Conservation (phyloP, 2,113 vertebrate species). For the Baryphthengus martii region DNA sequence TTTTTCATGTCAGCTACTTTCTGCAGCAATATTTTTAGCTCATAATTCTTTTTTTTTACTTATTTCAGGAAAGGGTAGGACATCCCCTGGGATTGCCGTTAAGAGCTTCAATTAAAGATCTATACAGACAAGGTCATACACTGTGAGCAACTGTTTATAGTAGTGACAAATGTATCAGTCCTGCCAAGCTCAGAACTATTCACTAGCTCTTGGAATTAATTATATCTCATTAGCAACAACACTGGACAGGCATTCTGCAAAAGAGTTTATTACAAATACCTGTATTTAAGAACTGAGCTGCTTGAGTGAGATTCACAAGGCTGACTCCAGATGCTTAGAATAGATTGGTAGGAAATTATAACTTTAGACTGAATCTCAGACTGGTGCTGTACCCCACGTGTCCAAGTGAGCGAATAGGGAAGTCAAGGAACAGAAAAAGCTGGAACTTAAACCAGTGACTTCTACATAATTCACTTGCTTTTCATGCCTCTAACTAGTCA, state of each 20-base stretch:
- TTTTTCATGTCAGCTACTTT: neutral
- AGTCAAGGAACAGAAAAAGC: neutral
- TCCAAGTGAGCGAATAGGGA: neutral
- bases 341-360: neutral
- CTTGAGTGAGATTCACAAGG: neutral
- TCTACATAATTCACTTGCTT: neutral
- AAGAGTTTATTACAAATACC: neutral
- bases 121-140: neutral
- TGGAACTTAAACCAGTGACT: neutral
- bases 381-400: neutral
- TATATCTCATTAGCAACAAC: neutral
- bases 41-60: neutral
- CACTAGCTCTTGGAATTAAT: neutral
- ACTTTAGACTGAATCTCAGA: neutral
- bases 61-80: neutral
- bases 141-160: neutral
- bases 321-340: neutral
- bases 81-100: neutral
- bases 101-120: neutral
- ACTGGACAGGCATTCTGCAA: neutral
- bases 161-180: neutral
- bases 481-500: neutral
- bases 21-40: neutral
- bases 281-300: neutral
- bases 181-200: neutral